Evolutionary conservation across 2,113 vertebrate species (phyloP).

Genomic region (Forbesichthys papilliferus): DNA sequence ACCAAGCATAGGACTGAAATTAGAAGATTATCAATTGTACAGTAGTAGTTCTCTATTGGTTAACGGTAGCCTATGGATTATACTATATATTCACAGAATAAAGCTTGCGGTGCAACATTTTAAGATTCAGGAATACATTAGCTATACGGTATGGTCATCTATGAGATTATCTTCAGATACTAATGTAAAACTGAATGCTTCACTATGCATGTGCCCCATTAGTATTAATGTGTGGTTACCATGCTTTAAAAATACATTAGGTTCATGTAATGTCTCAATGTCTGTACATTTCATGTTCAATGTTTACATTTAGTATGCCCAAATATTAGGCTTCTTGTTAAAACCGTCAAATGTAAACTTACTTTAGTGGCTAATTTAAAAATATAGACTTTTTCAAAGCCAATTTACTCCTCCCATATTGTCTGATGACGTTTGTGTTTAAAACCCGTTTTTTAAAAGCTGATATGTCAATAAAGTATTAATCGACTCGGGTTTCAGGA

Average conservation of each 20-base stretch:
- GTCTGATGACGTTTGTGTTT: constrained; percentile 28
- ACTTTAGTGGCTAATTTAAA: background rate
- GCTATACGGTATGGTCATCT: constrained; percentile 23
- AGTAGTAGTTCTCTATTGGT: constrained; percentile 11
- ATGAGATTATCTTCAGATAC: constrained; percentile 46
- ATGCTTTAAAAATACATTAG: background rate
- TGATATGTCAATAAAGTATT: constrained; percentile 42
- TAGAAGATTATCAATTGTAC: background rate
- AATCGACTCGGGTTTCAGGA: background rate
- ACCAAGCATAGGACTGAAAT: constrained; percentile 19
- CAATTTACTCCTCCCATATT: constrained; percentile 13
- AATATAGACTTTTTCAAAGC: background rate
- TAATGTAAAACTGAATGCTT: constrained; percentile 21
- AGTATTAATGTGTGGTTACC: constrained; percentile 14
- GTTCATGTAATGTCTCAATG: too few relatives aligned
- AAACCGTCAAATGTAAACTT: background rate
- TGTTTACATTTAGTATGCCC: too few relatives aligned
- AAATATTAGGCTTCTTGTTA: too few relatives aligned
- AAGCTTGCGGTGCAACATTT: constrained; percentile 15
- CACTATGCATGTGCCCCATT: constrained; percentile 28
- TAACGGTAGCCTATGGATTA: background rate
- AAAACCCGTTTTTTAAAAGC: constrained; percentile 29
- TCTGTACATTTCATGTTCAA: too few relatives aligned
- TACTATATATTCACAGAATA: constrained; percentile 20
- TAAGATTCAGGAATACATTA: constrained; percentile 19